These are phyloP conservation scores for Coreoperca whiteheadi DNA, from an alignment of 2,113 vertebrate genomes.

Conservation along the genomic window DNA sequence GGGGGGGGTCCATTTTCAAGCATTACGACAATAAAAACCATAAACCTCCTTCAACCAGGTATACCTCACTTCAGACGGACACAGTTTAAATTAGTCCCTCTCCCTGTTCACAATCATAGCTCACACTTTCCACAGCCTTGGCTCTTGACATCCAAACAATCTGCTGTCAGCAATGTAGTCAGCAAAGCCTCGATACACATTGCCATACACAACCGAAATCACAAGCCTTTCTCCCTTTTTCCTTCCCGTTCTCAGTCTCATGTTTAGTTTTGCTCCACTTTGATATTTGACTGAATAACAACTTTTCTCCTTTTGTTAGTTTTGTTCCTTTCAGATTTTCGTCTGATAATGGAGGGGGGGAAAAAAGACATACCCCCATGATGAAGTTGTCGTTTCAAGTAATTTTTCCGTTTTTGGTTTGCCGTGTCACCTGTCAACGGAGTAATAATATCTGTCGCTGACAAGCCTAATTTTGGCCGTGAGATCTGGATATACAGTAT, in stretches of 20 bases:
- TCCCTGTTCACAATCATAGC: slow-evolving; percentile 49
- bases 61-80: slow-evolving; percentile 96
- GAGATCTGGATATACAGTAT: slow-evolving; percentile 45
- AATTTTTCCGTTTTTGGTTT: slow-evolving; percentile 83
- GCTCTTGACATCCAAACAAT: slow-evolving; percentile 22
- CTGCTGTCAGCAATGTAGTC: slow-evolving; percentile 45
- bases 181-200: slow-evolving; percentile 13
- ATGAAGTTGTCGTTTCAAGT: slow-evolving; percentile 58
- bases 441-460: slow-evolving; percentile 83
- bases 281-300: slow-evolving; percentile 78
- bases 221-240: slow-evolving; percentile 83
- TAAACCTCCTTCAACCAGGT: slow-evolving; percentile 98
- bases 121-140: slow-evolving; percentile 23
- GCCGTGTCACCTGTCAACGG: slow-evolving; percentile 86
- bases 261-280: slow-evolving; percentile 79
- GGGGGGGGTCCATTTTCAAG: slow-evolving; percentile 91
- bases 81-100: slow-evolving; percentile 61
- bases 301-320: slow-evolving; percentile 61
- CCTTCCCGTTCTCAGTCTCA: slow-evolving; percentile 7
- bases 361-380: neutral
- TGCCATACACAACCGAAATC: slow-evolving; percentile 38
- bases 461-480: slow-evolving; percentile 80
- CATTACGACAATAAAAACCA: slow-evolving; percentile 87
- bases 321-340: slow-evolving; percentile 67
- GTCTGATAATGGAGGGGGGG: neutral